Evolutionary conservation across 2,113 vertebrate genomes (phyloP).

Genomic region (Python bivittatus): DNA sequence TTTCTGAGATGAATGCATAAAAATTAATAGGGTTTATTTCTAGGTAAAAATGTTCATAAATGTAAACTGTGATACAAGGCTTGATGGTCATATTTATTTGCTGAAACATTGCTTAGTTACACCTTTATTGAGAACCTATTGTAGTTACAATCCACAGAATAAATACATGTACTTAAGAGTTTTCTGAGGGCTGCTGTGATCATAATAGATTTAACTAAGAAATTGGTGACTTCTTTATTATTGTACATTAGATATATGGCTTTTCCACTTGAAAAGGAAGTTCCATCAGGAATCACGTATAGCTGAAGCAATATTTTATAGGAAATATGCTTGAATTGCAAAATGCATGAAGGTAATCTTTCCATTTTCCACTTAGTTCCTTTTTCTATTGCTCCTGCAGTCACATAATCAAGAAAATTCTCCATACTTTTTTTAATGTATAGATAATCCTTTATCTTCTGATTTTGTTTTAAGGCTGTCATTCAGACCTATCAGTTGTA

Average conservation of each 20-base stretch:
- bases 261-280: not conserved
- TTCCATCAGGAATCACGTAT: not conserved
- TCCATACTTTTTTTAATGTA: not conserved
- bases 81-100: constrained; percentile 28
- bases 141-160: constrained; percentile 18
- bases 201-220: not conserved
- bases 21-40: not conserved
- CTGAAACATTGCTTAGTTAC: constrained; percentile 13
- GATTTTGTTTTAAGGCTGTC: not conserved
- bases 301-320: not conserved
- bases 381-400: not conserved
- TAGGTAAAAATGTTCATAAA: not conserved
- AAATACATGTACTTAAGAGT: not conserved
- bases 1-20: not conserved
- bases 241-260: not conserved
- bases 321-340: not conserved
- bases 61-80: not conserved
- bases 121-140: constrained; percentile 27
- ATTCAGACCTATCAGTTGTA: not conserved
- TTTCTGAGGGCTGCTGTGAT: not conserved
- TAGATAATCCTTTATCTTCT: not conserved
- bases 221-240: not conserved
- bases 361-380: not conserved
- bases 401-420: not conserved
- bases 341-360: not conserved